Evolutionary conservation across 2,113 vertebrate species (phyloP).

Genomic region (Chaetodon trifascialis): DNA sequence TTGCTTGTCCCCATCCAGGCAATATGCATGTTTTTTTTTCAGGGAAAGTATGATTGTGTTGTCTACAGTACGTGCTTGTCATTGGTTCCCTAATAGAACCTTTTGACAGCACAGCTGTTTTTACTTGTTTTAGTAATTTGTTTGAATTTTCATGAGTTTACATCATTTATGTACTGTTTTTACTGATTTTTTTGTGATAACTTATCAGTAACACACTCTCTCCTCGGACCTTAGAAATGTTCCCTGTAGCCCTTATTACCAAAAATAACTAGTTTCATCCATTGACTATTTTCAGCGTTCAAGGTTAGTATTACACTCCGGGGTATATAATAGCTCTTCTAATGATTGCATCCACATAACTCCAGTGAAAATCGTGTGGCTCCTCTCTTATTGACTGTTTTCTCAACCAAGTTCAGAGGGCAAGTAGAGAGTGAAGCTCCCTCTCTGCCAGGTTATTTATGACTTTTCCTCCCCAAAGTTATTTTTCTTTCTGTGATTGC

Average conservation of each 20-base stretch:
- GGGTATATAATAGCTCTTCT: conserved; percentile 66
- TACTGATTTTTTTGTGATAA: conserved; percentile 3
- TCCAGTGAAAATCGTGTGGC: conserved; percentile 66
- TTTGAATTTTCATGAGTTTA: conserved; percentile 13
- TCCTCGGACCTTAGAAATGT: conserved; percentile 42
- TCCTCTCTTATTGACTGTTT: conserved; percentile 79
- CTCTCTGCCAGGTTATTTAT: conserved; percentile 80
- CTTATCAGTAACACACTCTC: conserved; percentile 3
- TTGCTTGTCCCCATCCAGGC: background rate
- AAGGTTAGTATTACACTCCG: conserved; percentile 53
- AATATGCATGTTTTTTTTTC: background rate
- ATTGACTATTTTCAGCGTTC: conserved; percentile 61
- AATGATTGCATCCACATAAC: conserved; percentile 74
- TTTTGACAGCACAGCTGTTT: background rate
- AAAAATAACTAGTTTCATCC: conserved; percentile 51
- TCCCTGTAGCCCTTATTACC: conserved; percentile 44
- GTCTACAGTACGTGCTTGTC: background rate
- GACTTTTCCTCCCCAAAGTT: conserved; percentile 81
- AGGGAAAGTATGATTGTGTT: background rate
- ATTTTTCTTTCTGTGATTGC: conserved; percentile 84
- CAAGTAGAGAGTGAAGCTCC: conserved; percentile 79
- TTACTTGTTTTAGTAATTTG: background rate
- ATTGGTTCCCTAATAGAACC: conserved; percentile 2
- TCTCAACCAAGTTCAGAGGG: conserved; percentile 77
- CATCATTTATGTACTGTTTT: background rate